Evolutionary conservation across 2,113 vertebrate genomes (phyloP), one percentile per base, ranked within the genome.

Genomic region (Corythaixoides concolor): DNA sequence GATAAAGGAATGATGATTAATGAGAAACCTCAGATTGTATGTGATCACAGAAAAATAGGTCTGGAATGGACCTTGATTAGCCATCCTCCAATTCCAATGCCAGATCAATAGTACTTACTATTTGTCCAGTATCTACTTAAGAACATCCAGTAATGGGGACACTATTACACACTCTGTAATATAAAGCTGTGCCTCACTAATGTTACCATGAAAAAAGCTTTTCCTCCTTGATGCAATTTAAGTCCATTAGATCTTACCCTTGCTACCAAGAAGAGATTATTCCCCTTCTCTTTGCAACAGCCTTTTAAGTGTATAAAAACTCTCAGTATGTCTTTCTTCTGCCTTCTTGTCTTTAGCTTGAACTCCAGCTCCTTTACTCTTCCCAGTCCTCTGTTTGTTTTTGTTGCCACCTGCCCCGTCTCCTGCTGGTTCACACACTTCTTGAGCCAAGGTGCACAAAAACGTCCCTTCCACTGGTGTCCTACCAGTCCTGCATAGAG

Each of bases 101-200:
- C 80, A 95, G 80, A 96, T 97, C 96, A 89, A 96, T 94, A 95
- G 52, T 41, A 89, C 79, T 90, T 81, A 67, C n/a, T 89, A 60
- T 66, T 81, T 91, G 80, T 84, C 66, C 93, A 87, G 83, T 43
- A 90, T 0, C 0, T 81, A 69, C 79, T 66, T 90, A 59, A 67
- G 92, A 76, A 84, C 76, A 77, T 81, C 41, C 47, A 50, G 93
- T 93, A 95, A 96, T 62, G 59, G 86, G 90, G 83, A 63, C 52
- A 39, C 33, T 56, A 81, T 94, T 86, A 89, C 37, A 81, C 64
- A 8, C 64, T 52, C 77, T 47, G 27, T 58, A 81, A 94, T n/a
- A 64, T 21, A 95, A 81, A 81, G 76, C 94, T 91, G 60, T 52
- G 84, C 52, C 66, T 95, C 91, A 49, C 84, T 97, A 91, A 97